Conservation (phyloP, 1,140 invertebrate genomes). For the Trichogramma pretiosum region DNA sequence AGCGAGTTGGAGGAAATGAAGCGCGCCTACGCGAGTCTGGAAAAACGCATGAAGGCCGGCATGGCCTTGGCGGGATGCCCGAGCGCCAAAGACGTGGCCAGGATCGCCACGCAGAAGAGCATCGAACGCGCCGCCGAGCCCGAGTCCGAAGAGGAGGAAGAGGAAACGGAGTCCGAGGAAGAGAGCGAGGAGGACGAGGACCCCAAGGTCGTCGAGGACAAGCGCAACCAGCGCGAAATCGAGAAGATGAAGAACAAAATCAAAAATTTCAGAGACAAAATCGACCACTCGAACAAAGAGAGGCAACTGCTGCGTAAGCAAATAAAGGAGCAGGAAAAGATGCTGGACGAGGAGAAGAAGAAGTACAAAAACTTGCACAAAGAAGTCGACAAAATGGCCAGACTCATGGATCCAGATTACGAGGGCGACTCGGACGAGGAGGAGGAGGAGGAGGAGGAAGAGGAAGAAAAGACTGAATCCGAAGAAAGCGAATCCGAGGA, state of each 20-base stretch:
- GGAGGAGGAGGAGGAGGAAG: slow-evolving; percentile 51
- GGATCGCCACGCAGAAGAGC: slow-evolving; percentile 41
- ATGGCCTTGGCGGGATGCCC: slow-evolving; percentile 45
- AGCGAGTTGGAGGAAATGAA: slow-evolving; percentile 71
- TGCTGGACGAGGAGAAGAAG: slow-evolving; percentile 64
- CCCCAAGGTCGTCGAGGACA: slow-evolving; percentile 44
- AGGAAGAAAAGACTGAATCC: slow-evolving; percentile 56
- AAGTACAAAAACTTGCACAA: slow-evolving; percentile 71
- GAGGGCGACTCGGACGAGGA: slow-evolving; percentile 56
- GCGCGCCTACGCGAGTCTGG: slow-evolving; percentile 63
- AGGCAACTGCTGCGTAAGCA: slow-evolving; percentile 66
- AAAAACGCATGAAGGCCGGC: slow-evolving; percentile 51
- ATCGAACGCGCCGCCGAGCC: slow-evolving; percentile 31
- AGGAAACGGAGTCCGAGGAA: slow-evolving; percentile 60
- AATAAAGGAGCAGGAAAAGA: slow-evolving; percentile 68
- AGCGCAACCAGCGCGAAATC: slow-evolving; percentile 59
- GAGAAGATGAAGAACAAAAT: slow-evolving; percentile 69
- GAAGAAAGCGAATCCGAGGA: slow-evolving; percentile 51
- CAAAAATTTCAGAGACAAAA: slow-evolving; percentile 64
- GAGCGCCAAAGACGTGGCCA: slow-evolving; percentile 42
- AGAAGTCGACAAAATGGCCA: slow-evolving; percentile 83
- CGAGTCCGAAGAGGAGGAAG: slow-evolving; percentile 44
- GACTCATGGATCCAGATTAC: slow-evolving; percentile 67
- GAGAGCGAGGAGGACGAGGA: slow-evolving; percentile 61
- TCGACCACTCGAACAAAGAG: slow-evolving; percentile 67